These are phyloP conservation scores for Hydrocynus forskahlii DNA, from an alignment of 2,797 vertebrate genomes.

Conservation along the genomic window DNA sequence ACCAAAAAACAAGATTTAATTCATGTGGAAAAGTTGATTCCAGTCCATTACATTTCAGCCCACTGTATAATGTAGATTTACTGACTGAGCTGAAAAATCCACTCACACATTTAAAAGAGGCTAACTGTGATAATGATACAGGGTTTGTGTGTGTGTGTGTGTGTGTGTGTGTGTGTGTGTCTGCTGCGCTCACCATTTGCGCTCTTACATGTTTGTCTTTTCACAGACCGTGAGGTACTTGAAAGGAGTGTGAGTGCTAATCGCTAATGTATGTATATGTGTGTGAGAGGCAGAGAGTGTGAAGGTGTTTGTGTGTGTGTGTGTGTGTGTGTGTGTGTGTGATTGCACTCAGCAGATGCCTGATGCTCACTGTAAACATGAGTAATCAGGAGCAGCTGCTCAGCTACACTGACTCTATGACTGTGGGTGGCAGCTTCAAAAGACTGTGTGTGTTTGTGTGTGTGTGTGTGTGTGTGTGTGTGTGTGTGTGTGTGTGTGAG, in stretches of 20 bases:
- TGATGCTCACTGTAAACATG: slow-evolving; percentile 52
- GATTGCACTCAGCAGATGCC: slow-evolving; percentile 48
- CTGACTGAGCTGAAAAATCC: slow-evolving; percentile 4
- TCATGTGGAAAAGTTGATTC: too few species aligned
- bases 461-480: slow-evolving; percentile 4
- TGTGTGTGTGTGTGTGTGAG: not conserved
- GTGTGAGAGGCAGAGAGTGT: not conserved
- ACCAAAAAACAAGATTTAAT: too few species aligned
- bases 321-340: slow-evolving; percentile 32
- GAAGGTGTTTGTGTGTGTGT: not conserved
- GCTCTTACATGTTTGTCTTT: slow-evolving; percentile 21
- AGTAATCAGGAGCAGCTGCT: slow-evolving; percentile 57
- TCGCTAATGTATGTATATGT: not conserved
- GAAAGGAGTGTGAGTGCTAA: slow-evolving; percentile 21
- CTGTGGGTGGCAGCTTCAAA: slow-evolving; percentile 53
- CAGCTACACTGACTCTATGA: slow-evolving; percentile 27
- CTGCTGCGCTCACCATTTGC: not conserved
- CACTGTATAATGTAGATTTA: too few species aligned
- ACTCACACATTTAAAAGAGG: not conserved
- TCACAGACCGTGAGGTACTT: slow-evolving; percentile 26
- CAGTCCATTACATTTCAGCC: too few species aligned
- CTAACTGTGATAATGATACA: slow-evolving; percentile 4
- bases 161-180: slow-evolving; percentile 29
- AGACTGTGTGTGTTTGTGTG: slow-evolving; percentile 9
- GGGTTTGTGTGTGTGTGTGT: slow-evolving; percentile 4